Conservation (phyloP, 1,140 invertebrate genomes). For the Vollenhovia emeryi region DNA sequence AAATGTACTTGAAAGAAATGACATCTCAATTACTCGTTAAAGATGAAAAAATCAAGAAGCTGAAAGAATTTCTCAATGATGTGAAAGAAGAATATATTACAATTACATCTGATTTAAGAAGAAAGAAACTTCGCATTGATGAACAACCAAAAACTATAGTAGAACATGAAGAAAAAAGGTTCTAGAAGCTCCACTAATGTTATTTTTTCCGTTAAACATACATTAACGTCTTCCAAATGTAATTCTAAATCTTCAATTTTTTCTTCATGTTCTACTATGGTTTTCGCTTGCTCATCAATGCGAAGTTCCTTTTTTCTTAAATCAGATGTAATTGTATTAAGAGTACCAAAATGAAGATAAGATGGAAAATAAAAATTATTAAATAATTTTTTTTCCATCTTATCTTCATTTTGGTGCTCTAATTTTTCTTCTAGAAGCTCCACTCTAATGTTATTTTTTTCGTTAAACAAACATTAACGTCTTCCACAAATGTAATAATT, state of each 20-base stretch:
- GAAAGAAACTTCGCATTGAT: slow-evolving; percentile 69
- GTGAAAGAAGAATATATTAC: slow-evolving; percentile 81
- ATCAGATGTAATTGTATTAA: too few species aligned
- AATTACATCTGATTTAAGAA: slow-evolving; percentile 65
- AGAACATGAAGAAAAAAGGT: slow-evolving; percentile 72
- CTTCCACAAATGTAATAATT: slow-evolving; percentile 72
- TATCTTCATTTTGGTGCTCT: slow-evolving; percentile 69
- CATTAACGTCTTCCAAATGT: slow-evolving; percentile 71
- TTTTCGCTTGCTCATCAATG: slow-evolving; percentile 67
- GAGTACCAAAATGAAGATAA: too few species aligned
- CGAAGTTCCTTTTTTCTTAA: slow-evolving; percentile 66
- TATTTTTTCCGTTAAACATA: slow-evolving; percentile 75
- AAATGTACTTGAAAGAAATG: slow-evolving; percentile 73
- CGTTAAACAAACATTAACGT: slow-evolving; percentile 71
- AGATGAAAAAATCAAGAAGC: slow-evolving; percentile 77
- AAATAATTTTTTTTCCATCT: too few species aligned
- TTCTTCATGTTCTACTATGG: slow-evolving; percentile 72
- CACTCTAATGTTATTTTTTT: slow-evolving; percentile 71
- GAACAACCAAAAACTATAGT: slow-evolving; percentile 67
- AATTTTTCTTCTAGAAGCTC: slow-evolving; percentile 78
- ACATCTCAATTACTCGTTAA: slow-evolving; percentile 72
- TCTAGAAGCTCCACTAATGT: slow-evolving; percentile 73
- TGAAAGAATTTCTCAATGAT: slow-evolving; percentile 80
- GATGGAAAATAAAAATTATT: too few species aligned
- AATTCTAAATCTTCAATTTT: slow-evolving; percentile 76